Evolutionary conservation across 2,888 invertebrate genomes (phyloP).

Genomic region (Ctena decussata): DNA sequence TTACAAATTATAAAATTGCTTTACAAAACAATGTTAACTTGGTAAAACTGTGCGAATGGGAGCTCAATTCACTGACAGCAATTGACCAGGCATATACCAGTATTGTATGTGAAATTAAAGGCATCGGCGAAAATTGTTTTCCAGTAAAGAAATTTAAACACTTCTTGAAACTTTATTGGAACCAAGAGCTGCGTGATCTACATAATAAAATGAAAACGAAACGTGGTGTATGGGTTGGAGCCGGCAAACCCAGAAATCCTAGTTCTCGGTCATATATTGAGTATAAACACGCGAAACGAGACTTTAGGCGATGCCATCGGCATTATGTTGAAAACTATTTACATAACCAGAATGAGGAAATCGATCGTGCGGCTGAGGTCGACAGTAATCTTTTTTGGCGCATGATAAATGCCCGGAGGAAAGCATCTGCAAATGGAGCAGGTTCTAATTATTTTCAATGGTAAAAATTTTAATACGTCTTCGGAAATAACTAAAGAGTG

Average conservation of each 20-base stretch:
- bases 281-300: conserved; percentile 22
- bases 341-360: not conserved
- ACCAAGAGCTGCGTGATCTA: not conserved
- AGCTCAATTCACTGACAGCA: not conserved
- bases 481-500: not conserved
- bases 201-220: not conserved
- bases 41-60: not conserved
- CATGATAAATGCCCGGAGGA: not conserved
- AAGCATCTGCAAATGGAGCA: not conserved
- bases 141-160: not conserved
- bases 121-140: not conserved
- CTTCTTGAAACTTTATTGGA: conserved; percentile 31
- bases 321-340: not conserved
- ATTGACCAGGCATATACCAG: conserved; percentile 18
- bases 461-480: not conserved
- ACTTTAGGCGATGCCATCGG: conserved; percentile 17
- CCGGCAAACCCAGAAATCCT: not conserved
- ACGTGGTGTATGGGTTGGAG: not conserved
- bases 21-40: not conserved
- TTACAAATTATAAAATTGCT: not conserved
- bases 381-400: conserved; percentile 22
- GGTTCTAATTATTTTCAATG: not conserved
- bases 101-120: not conserved
- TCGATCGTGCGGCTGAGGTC: conserved; percentile 21
- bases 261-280: not conserved